phyloP scores from a whole-genome alignment of 1,140 invertebrate species.

The Caenorhabditis tropicalis region DNA sequence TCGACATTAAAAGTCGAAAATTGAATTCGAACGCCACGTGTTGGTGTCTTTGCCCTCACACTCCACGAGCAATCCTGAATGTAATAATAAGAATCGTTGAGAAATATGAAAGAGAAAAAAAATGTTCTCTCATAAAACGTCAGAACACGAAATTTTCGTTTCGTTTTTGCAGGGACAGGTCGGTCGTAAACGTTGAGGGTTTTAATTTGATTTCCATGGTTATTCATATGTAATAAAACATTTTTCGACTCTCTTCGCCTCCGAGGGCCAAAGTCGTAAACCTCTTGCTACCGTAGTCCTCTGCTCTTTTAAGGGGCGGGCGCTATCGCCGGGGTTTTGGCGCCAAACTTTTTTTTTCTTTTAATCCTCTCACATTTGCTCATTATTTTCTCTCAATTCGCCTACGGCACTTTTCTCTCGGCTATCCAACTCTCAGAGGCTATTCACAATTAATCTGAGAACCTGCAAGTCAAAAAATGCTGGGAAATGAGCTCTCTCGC shows the following conservation, averaged over 20 bases:
- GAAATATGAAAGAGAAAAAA: not conserved
- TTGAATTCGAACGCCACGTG: conserved; percentile 49
- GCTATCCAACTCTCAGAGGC: not conserved
- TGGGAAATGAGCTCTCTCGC: not conserved
- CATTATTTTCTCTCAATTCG: too few relatives aligned
- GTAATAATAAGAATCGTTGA: not conserved
- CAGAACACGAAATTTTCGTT: not conserved
- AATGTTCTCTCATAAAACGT: not conserved
- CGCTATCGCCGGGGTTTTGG: not conserved
- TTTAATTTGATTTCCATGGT: conserved; percentile 18
- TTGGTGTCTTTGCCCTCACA: conserved; percentile 6
- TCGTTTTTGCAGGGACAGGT: not conserved
- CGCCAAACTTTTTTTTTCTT: not conserved
- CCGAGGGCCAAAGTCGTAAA: not conserved
- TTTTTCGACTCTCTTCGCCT: not conserved
- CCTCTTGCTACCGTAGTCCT: too few relatives aligned
- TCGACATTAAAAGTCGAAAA: conserved; percentile 61
- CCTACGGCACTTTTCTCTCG: not conserved
- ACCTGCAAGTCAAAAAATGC: not conserved
- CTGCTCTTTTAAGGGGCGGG: too few relatives aligned
- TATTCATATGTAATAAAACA: not conserved
- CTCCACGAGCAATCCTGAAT: conserved; percentile 49
- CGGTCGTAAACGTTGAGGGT: not conserved
- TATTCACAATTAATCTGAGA: not conserved
- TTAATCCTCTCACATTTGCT: not conserved